Base-by-base conservation (phyloP, 92 coral and sea anemone species). In the Siderastrea siderea region DNA sequence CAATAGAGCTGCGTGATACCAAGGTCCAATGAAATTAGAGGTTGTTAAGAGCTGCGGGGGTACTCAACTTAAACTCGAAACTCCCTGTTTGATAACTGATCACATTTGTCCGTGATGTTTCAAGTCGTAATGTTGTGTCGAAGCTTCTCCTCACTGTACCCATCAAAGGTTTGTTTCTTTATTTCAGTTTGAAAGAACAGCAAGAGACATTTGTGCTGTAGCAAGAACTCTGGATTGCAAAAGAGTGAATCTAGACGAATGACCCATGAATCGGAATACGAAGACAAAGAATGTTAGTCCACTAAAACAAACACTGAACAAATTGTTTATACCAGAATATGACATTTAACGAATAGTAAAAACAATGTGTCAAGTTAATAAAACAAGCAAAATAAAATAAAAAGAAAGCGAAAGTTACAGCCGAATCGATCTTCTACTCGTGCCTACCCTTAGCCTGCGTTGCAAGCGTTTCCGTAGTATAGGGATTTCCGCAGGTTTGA, bases 141-240 rank as follows among this genome's bases (percentile, higher is more conserved):
- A 26, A 26, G 38, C 38, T 26, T 26, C 38, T 26, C 38, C 38
- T 26, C 38, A 26, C 38, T 26, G 0, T 26, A 26, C 38, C 38
- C 38, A 26, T 26, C 38, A 26, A 26, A 26, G 38, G 0, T 14
- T 61, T 61, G 4, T 61, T 38, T 75, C 3, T 5, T 10, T 38
- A 59, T 9, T 77, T 59, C 48, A 77, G 82, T 47, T 77, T 44
- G 13, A 61, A 61, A 16, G 7, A n/a, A 61, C 68, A 77, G 70
- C 70, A 7, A 61, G 54, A 70, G n/a, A 51, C 43, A 15, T 77
- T 61, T 77, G 82, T 61, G 70, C 65, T 17, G 82, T 55, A 46
- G 82, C 57, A 1, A 77, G 69, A 77, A 15, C 10, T 49, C 48
- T 77, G 81, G 68, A 60, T 46, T 77, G 81, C 7, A 53, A 74